Evolutionary conservation across 2,113 vertebrate species (phyloP).

Genomic region (Xyliphius kryptos): DNA sequence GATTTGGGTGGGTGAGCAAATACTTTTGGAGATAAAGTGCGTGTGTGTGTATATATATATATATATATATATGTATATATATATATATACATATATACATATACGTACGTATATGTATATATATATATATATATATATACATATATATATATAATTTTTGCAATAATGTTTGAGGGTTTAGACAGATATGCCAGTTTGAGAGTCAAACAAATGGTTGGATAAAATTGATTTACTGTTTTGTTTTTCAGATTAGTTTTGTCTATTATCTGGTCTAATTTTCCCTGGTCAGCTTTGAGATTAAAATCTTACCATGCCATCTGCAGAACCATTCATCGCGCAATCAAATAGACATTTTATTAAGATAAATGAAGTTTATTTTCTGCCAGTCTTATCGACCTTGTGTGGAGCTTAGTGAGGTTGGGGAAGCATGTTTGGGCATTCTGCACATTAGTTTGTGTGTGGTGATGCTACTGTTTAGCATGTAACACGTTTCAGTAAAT

Average conservation of each 20-base stretch:
- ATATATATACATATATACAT: no score
- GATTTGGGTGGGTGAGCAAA: no score
- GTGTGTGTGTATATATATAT: no score
- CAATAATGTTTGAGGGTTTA: slow-evolving; percentile 11
- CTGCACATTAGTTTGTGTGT: slow-evolving; percentile 7
- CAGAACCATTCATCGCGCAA: slow-evolving; percentile 27
- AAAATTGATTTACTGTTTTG: slow-evolving; percentile 39
- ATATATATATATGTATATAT: no score
- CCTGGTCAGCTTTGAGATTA: slow-evolving; percentile 38
- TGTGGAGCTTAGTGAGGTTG: slow-evolving; percentile 12
- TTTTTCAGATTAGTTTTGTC: slow-evolving; percentile 29
- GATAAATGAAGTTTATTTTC: slow-evolving; percentile 14
- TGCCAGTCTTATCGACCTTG: slow-evolving; percentile 18
- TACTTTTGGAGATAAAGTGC: no score
- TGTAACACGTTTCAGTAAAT: slow-evolving; percentile 10
- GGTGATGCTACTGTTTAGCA: slow-evolving; percentile 18
- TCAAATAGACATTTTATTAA: slow-evolving; percentile 24
- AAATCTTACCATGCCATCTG: slow-evolving; percentile 40
- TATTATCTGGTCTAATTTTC: slow-evolving; percentile 42
- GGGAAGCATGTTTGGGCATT: slow-evolving; percentile 12
- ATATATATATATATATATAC: no score
- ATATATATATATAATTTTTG: no score
- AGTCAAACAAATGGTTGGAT: slow-evolving; percentile 30
- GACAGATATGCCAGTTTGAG: slow-evolving; percentile 17
- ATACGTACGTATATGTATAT: no score